A percentile compares a stretch with the other conserved stretches of the same genome.
Evolutionary conservation across 2,888 invertebrate species (phyloP).

Genomic region (Pseudococcus jackbeardsleyi): DNA sequence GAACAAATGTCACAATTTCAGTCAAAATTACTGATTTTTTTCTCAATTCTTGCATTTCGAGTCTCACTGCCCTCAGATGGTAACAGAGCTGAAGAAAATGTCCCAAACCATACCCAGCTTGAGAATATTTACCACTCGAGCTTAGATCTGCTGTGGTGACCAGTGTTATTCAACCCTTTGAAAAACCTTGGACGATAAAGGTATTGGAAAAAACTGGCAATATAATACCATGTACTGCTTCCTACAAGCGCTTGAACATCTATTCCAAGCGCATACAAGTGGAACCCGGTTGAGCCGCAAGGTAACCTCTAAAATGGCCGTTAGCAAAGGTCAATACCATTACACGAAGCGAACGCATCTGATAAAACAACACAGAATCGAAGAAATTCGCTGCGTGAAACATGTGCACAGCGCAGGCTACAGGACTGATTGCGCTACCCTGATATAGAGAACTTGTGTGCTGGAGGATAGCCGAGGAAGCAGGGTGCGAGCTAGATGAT

Average conservation of each 20-base stretch:
- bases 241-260: too few relatives aligned
- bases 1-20: too few relatives aligned
- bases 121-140: too few relatives aligned
- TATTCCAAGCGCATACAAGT: neutral
- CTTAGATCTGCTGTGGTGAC: too few relatives aligned
- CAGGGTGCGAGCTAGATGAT: neutral
- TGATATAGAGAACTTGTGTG: conserved; percentile 26
- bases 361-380: conserved; percentile 15
- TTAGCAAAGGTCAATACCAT: conserved; percentile 52
- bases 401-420: neutral
- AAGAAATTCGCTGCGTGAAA: conserved; percentile 49
- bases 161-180: too few relatives aligned
- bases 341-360: conserved; percentile 8
- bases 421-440: conserved; percentile 50
- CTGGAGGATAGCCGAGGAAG: neutral
- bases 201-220: neutral
- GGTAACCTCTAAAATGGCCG: conserved; percentile 41
- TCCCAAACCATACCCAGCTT: too few relatives aligned
- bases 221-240: neutral
- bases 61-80: too few relatives aligned
- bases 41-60: too few relatives aligned
- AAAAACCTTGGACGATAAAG: neutral
- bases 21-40: too few relatives aligned
- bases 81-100: too few relatives aligned
- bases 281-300: neutral